Evolutionary conservation across 2,888 invertebrate genomes (phyloP).

Genomic region (Euzophera pinguis): DNA sequence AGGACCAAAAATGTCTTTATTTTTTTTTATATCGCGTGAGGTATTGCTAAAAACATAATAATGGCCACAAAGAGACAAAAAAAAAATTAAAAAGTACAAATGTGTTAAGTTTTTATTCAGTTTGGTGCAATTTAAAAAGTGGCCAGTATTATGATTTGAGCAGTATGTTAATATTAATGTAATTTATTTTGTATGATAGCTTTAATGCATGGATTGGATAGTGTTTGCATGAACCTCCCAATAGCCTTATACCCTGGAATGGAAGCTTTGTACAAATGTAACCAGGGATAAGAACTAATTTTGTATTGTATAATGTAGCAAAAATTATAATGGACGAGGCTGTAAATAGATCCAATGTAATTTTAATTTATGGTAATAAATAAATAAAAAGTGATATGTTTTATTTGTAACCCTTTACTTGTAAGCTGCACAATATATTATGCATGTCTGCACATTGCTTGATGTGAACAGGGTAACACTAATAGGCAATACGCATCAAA

Average conservation of each 20-base stretch:
- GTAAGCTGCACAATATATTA: constrained; percentile 30
- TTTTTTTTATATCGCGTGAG: not conserved
- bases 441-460: constrained; percentile 11
- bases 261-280: constrained; percentile 17
- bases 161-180: constrained; percentile 17
- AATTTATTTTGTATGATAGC: constrained; percentile 53
- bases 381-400: constrained; percentile 53
- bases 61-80: not conserved
- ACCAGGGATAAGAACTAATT: constrained; percentile 19
- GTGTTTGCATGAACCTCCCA: constrained; percentile 50
- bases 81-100: constrained; percentile 2
- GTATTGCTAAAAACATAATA: not conserved
- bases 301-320: constrained; percentile 34
- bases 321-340: constrained; percentile 39
- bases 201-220: constrained; percentile 51
- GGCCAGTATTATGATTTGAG: not conserved
- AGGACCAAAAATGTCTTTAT: not conserved
- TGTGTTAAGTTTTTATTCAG: not conserved
- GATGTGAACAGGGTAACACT: constrained; percentile 6
- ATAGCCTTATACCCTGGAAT: constrained; percentile 17
- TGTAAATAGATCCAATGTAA: constrained; percentile 64
- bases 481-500: constrained; percentile 6
- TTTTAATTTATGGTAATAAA: constrained; percentile 66
- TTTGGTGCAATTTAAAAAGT: not conserved
- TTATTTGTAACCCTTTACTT: constrained; percentile 49